A percentile compares a stretch with the other conserved stretches of the same genome.
Evolutionary conservation across 30 jellyfish, hydroid and myxozoan species (phyloP).

Genomic region (Calvadosia cruxmelitensis): DNA sequence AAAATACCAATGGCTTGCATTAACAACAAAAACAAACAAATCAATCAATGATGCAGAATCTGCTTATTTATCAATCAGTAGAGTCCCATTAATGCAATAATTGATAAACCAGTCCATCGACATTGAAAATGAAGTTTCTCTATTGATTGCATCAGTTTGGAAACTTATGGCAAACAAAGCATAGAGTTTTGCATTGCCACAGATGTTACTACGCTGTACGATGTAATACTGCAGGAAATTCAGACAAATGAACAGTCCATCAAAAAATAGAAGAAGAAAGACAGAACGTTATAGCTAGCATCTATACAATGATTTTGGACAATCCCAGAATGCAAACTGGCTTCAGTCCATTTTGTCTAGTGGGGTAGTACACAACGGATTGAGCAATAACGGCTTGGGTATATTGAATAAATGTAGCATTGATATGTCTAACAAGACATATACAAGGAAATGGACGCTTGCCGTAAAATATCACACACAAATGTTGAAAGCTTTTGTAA

Average conservation of each 20-base stretch:
- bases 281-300: constrained; percentile 12
- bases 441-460: background rate
- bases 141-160: background rate
- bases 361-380: constrained; percentile 18
- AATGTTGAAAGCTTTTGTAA: background rate
- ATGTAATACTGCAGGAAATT: constrained; percentile 7
- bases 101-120: no score
- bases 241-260: constrained; percentile 4
- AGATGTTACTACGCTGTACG: constrained; percentile 9
- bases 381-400: constrained; percentile 17
- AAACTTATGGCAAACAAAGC: constrained; percentile 3
- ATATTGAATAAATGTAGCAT: constrained; percentile 15
- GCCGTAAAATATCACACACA: background rate
- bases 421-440: constrained; percentile 4
- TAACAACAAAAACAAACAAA: no score
- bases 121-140: constrained; percentile 11
- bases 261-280: background rate
- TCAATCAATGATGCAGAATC: no score
- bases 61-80: no score
- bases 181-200: background rate
- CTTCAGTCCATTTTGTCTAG: constrained; percentile 29
- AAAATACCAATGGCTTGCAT: no score
- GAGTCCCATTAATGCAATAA: no score
- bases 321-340: constrained; percentile 20
- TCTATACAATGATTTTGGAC: constrained; percentile 21